phyloP scores from a whole-genome alignment of 2,888 invertebrate genomes.

The Eucera pruinosa region DNA sequence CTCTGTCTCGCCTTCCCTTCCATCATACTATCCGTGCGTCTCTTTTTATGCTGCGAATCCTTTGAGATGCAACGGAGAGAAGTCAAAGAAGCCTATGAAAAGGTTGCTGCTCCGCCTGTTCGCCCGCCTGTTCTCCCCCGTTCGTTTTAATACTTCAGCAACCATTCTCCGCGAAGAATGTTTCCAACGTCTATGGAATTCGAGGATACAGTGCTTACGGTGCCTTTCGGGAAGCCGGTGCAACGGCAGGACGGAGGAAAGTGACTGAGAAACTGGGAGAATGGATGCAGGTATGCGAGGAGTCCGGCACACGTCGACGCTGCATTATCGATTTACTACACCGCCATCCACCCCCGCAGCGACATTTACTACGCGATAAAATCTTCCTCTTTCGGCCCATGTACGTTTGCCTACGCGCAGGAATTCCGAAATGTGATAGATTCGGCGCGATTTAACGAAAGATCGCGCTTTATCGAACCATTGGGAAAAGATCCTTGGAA shows the following conservation, averaged over 20 bases:
- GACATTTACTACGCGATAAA: slow-evolving; percentile 51
- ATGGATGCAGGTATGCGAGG: slow-evolving; percentile 39
- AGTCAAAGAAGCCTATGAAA: slow-evolving; percentile 58
- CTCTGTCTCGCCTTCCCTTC: too few species aligned
- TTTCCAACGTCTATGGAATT: slow-evolving; percentile 54
- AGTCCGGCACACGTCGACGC: slow-evolving; percentile 35
- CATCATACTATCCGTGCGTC: too few species aligned
- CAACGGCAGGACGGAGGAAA: slow-evolving; percentile 5
- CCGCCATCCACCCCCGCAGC: background rate
- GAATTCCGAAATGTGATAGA: slow-evolving; percentile 8
- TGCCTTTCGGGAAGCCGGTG: slow-evolving; percentile 14
- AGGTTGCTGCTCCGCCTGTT: slow-evolving; percentile 37
- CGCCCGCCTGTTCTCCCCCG: background rate
- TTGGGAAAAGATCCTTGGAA: too few species aligned
- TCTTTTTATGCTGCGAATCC: slow-evolving; percentile 34
- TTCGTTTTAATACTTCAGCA: slow-evolving; percentile 58
- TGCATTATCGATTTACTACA: slow-evolving; percentile 53
- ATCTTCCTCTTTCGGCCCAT: slow-evolving; percentile 5
- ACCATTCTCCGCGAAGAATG: slow-evolving; percentile 54
- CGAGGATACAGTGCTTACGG: slow-evolving; percentile 34
- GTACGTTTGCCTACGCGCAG: slow-evolving; percentile 23
- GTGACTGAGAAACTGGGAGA: too few species aligned
- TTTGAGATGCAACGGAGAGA: slow-evolving; percentile 55
- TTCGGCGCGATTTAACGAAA: background rate
- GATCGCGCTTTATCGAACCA: background rate